Evolutionary conservation across 1,140 invertebrate genomes (phyloP).

Genomic region (Periplaneta americana): DNA sequence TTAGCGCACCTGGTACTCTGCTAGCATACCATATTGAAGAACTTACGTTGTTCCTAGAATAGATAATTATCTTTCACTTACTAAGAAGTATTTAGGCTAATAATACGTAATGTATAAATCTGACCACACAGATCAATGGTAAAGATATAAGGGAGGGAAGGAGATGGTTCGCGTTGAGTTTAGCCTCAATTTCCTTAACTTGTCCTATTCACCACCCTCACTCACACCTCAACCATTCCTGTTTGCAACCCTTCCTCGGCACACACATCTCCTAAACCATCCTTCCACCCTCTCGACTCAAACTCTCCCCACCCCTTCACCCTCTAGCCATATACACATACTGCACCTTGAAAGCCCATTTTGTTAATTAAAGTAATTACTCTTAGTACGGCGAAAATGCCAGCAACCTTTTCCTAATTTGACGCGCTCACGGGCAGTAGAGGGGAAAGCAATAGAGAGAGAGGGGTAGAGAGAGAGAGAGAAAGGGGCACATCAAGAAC

Average conservation of each 20-base stretch:
- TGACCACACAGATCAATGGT: neutral
- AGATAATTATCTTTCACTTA: too few relatives aligned
- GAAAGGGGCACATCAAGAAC: neutral
- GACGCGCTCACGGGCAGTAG: conserved; percentile 28
- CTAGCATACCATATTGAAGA: too few relatives aligned
- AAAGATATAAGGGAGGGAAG: neutral
- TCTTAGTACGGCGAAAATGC: conserved; percentile 47
- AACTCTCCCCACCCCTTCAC: neutral
- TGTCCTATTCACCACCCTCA: conserved; percentile 2
- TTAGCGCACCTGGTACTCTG: too few relatives aligned
- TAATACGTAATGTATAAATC: too few relatives aligned
- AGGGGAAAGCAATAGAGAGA: too few relatives aligned
- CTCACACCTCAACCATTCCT: neutral
- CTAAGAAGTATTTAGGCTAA: too few relatives aligned
- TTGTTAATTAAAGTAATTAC: conserved; percentile 53
- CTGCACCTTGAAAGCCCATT: conserved; percentile 32
- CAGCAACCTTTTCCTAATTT: conserved; percentile 47
- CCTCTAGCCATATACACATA: neutral
- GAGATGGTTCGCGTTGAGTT: neutral
- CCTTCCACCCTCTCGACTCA: neutral
- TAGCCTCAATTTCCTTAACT: conserved; percentile 9
- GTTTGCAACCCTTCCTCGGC: neutral
- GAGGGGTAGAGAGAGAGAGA: too few relatives aligned
- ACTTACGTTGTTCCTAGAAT: too few relatives aligned
- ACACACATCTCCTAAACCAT: neutral